phyloP scores from a whole-genome alignment of 2,797 vertebrate species.

The Austrolebias charrua region DNA sequence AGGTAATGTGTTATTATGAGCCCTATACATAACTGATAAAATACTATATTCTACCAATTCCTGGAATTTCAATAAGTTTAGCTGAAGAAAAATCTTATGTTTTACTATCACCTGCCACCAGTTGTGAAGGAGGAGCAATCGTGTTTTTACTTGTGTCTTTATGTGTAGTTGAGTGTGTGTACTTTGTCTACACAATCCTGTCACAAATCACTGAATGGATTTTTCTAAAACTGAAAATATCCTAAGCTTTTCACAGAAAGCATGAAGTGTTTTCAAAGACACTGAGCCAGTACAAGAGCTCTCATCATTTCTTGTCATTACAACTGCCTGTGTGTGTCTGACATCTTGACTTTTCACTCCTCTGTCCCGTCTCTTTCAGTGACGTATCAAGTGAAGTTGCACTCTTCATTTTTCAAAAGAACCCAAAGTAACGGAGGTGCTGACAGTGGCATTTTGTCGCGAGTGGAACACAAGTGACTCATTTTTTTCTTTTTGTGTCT shows the following conservation, averaged over 20 bases:
- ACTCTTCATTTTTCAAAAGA: slow-evolving; percentile 21
- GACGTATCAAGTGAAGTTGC: slow-evolving; percentile 14
- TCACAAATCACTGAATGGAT: too few species aligned
- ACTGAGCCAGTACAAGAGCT: slow-evolving; percentile 18
- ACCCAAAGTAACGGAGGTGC: slow-evolving; percentile 19
- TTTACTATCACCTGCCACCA: too few species aligned
- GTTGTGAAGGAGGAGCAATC: too few species aligned
- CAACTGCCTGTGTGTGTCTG: slow-evolving; percentile 29
- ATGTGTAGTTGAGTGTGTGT: too few species aligned
- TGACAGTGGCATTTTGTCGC: slow-evolving; percentile 25
- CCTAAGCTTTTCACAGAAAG: slow-evolving; percentile 9
- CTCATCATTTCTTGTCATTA: slow-evolving; percentile 33
- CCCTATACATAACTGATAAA: too few species aligned
- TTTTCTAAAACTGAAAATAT: slow-evolving; percentile 7
- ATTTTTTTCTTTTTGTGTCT: slow-evolving; percentile 6
- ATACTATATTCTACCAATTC: too few species aligned
- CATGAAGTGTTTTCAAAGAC: slow-evolving; percentile 20
- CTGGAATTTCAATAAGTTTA: too few species aligned
- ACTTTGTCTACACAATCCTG: too few species aligned
- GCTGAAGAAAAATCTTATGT: too few species aligned
- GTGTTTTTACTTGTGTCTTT: too few species aligned
- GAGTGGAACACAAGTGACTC: slow-evolving; percentile 26
- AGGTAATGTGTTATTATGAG: too few species aligned
- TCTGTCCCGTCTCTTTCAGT: slow-evolving; percentile 24
- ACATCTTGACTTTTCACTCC: slow-evolving; percentile 13